These are phyloP conservation scores for Aphelenchoides fujianensis DNA, from an alignment of 1,140 invertebrate species.

Conservation along the genomic window DNA sequence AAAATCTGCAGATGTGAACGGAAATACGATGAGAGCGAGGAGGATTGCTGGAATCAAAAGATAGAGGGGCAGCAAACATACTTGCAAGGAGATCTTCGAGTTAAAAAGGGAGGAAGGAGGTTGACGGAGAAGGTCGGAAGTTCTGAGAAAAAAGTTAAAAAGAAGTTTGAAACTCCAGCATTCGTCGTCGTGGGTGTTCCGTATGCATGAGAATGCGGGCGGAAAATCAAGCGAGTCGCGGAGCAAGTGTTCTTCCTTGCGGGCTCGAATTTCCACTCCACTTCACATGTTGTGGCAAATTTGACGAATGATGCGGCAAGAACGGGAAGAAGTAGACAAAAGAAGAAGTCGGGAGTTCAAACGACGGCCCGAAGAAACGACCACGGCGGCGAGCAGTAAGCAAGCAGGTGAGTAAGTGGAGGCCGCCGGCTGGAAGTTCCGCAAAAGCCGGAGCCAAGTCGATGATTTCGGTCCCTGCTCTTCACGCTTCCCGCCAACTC, in stretches of 20 bases:
- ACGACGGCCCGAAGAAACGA: not conserved
- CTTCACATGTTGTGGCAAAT: not conserved
- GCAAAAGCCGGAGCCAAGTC: no score
- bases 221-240: not conserved
- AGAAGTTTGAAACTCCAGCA: not conserved
- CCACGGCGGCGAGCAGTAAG: not conserved
- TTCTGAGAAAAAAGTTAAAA: not conserved
- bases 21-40: not conserved
- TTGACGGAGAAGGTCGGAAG: not conserved
- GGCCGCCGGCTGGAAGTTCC: not conserved
- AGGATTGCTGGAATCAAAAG: not conserved
- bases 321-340: not conserved
- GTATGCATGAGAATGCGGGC: not conserved
- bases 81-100: no score
- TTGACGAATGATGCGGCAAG: no score
- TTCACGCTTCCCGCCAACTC: no score
- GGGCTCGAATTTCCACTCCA: not conserved
- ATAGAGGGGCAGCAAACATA: no score
- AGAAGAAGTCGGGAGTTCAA: not conserved
- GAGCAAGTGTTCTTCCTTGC: not conserved
- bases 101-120: not conserved
- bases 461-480: no score
- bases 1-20: not conserved
- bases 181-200: not conserved
- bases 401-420: not conserved